Conservation (phyloP, 2,888 invertebrate species). For the Cryptus armator region DNA sequence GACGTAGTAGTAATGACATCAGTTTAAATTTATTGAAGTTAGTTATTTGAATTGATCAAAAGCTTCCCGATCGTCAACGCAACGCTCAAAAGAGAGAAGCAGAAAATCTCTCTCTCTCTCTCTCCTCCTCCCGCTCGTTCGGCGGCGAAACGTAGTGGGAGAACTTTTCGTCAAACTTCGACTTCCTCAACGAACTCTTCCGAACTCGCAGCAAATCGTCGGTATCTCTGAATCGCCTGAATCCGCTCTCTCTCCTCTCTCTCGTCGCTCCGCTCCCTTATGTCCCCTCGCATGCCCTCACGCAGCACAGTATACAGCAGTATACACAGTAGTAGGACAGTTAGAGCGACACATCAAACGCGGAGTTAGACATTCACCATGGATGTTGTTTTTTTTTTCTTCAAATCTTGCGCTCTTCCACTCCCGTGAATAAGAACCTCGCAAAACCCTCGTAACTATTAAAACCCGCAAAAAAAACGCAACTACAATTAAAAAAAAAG, state of each 20-base stretch:
- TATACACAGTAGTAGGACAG: constrained; percentile 11
- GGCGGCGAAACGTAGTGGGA: neutral
- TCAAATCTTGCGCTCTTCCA: constrained; percentile 71
- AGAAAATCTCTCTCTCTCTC: neutral
- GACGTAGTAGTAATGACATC: too few relatives aligned
- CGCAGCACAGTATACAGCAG: neutral
- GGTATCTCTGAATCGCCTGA: constrained; percentile 9
- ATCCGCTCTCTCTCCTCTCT: constrained; percentile 18
- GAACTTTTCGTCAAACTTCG: constrained; percentile 5
- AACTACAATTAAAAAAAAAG: too few relatives aligned
- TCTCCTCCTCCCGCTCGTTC: neutral
- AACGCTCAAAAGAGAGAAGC: neutral
- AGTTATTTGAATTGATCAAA: neutral
- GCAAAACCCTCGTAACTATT: too few relatives aligned
- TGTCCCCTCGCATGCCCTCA: neutral
- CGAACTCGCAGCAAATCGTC: neutral
- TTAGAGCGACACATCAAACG: constrained; percentile 34
- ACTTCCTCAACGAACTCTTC: constrained; percentile 9
- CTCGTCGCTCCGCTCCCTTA: neutral
- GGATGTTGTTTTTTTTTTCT: constrained; percentile 70
- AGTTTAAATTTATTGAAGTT: too few relatives aligned
- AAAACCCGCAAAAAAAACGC: too few relatives aligned
- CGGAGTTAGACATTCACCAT: constrained; percentile 74
- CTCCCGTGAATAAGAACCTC: constrained; percentile 35
- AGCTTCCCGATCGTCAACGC: neutral